phyloP scores from a whole-genome alignment of 2,888 invertebrate species.

The Drosophila pegasa region DNA sequence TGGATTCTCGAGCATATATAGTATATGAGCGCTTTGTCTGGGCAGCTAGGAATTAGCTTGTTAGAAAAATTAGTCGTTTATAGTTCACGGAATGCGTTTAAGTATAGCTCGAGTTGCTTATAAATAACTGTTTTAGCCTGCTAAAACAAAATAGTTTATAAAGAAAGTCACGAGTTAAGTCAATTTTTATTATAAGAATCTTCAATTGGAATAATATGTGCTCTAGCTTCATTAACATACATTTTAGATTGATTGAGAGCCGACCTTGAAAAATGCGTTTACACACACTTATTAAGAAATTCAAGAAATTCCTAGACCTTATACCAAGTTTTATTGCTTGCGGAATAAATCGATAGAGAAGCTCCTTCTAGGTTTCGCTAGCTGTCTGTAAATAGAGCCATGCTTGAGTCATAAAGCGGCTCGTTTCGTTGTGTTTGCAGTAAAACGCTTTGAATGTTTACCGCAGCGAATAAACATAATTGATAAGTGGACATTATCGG shows the following conservation, averaged over 20 bases:
- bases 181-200: too few species aligned
- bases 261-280: constrained; percentile 10
- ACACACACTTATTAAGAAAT: too few species aligned
- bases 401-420: constrained; percentile 48
- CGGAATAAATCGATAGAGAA: constrained; percentile 49
- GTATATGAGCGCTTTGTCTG: constrained; percentile 14
- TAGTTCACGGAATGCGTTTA: constrained; percentile 14
- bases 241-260: background rate
- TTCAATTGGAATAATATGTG: too few species aligned
- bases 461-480: constrained; percentile 48
- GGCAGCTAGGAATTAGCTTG: constrained; percentile 10
- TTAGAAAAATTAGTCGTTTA: constrained; percentile 13
- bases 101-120: background rate
- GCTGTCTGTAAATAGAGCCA: constrained; percentile 28
- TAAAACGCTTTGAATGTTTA: constrained; percentile 36
- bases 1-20: constrained; percentile 39
- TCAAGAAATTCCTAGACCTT: background rate
- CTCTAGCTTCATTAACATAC: background rate
- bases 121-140: background rate
- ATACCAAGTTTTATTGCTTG: background rate
- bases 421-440: constrained; percentile 14
- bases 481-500: constrained; percentile 57
- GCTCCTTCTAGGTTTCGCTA: constrained; percentile 23
- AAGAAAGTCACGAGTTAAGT: too few species aligned
- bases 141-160: background rate